Base-by-base conservation (phyloP, 2,113 vertebrate genomes). In the Ibidorhyncha struthersii region DNA sequence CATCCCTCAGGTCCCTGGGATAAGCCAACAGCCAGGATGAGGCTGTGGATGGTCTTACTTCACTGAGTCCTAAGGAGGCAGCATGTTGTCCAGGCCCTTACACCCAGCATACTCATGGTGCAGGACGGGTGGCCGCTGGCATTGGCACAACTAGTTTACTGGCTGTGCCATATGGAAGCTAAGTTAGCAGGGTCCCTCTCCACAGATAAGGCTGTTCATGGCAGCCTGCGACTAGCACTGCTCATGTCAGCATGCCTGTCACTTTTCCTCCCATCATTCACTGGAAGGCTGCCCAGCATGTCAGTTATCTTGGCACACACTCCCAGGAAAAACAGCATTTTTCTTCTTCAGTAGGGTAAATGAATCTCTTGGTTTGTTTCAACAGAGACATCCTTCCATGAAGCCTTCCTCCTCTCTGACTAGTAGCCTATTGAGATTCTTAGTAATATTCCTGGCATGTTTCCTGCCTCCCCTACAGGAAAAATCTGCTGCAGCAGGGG, bases 71-170 rank as follows among this genome's bases (percentile, higher is more conserved):
- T 41, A 47, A n/a, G 49, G 22, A 47, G 32, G 49, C 29, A 82
- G 18, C 23, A 34, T 12, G 14, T 18, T 58, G 34, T 26, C 0
- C 0, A 9, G 34, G 15, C 18, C 56, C 61, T 76, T 47, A 30
- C 12, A 49, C 18, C 9, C 1, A 0, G n/a, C 50, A 36, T 3
- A 34, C 6, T 47, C 22, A 7, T 14, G 30, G 52, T 47, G 20
- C 36, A 26, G 41, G 56, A 52, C 3, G 6, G 63, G 17, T 32
- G 82, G 56, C 30, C 27, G 32, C 30, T 52, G 81, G 18, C 9
- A 1, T 3, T 71, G 47, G 36, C 19, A 27, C 1, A 1, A 23
- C 27, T 56, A 36, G 6, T 38, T 55, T 30, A n/a, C 17, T 52
- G 50, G 4, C 56, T 83, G 34, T 76, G 56, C 50, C 30, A 14